Percentiles rank a stretch among this genome's conserved stretches.
phyloP scores from a whole-genome alignment of 2,797 vertebrate genomes.

The Pangasius krempfi region DNA sequence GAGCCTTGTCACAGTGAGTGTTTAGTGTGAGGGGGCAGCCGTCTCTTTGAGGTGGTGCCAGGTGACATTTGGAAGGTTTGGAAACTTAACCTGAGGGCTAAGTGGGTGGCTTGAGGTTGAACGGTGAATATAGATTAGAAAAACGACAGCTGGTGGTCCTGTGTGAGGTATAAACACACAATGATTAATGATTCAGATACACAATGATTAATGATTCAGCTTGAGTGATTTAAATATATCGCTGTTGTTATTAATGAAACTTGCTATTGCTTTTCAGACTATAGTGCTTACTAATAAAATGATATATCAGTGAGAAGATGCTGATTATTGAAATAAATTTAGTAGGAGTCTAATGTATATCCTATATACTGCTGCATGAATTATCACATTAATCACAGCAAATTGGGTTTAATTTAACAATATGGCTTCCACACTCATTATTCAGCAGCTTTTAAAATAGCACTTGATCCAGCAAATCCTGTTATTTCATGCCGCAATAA shows the following conservation, averaged over 20 bases:
- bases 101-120: constrained; percentile 33
- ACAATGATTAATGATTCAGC: constrained; percentile 7
- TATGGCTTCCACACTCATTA: neutral
- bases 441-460: neutral
- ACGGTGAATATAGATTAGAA: constrained; percentile 24
- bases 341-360: no score
- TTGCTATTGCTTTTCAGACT: neutral
- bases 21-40: constrained; percentile 36
- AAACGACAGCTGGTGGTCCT: neutral
- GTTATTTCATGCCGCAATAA: no score
- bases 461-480: neutral
- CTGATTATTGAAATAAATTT: neutral
- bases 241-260: neutral
- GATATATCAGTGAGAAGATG: neutral
- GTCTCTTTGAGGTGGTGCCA: constrained; percentile 46
- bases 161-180: neutral
- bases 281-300: neutral
- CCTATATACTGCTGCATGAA: neutral
- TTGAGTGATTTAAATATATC: neutral
- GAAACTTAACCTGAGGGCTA: constrained; percentile 40
- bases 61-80: constrained; percentile 50
- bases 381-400: no score
- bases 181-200: neutral
- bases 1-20: constrained; percentile 38
- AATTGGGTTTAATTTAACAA: neutral